Conservation (phyloP, 2,113 vertebrate species). For the Onychostoma macrolepis region DNA sequence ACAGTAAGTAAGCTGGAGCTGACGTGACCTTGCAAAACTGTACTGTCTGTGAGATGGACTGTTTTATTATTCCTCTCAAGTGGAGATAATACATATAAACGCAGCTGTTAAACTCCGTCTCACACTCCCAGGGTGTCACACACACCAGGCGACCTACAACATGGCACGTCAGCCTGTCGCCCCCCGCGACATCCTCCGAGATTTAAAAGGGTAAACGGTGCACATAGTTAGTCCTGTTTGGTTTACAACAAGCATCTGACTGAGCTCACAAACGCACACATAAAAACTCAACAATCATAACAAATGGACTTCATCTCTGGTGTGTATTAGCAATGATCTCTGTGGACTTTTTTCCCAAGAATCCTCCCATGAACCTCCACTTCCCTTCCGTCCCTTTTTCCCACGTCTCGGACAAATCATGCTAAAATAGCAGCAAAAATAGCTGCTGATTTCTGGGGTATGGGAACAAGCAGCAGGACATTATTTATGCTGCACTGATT, state of each 20-base stretch:
- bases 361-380: conserved; percentile 47
- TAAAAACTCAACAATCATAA: conserved; percentile 9
- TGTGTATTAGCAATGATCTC: conserved; percentile 46
- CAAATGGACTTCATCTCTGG: conserved; percentile 35
- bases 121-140: conserved; percentile 11
- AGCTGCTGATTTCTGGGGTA: conserved; percentile 43
- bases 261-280: conserved; percentile 19
- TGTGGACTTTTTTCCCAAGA: conserved; percentile 28
- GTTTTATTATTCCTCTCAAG: conserved; percentile 31
- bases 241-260: conserved; percentile 34
- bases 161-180: not conserved
- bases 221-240: not conserved
- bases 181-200: not conserved
- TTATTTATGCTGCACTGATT: conserved; percentile 27
- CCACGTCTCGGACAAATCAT: conserved; percentile 43
- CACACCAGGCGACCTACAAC: conserved; percentile 7
- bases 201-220: not conserved
- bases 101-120: conserved; percentile 25
- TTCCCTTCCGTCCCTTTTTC: conserved; percentile 53
- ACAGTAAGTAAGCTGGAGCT: conserved; percentile 5
- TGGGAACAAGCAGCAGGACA: conserved; percentile 52
- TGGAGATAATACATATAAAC: conserved; percentile 17
- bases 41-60: not conserved
- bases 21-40: not conserved
- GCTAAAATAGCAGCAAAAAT: conserved; percentile 45